Evolutionary conservation across 2,797 vertebrate species (phyloP).

Genomic region (Phrynocephalus vlangalii): DNA sequence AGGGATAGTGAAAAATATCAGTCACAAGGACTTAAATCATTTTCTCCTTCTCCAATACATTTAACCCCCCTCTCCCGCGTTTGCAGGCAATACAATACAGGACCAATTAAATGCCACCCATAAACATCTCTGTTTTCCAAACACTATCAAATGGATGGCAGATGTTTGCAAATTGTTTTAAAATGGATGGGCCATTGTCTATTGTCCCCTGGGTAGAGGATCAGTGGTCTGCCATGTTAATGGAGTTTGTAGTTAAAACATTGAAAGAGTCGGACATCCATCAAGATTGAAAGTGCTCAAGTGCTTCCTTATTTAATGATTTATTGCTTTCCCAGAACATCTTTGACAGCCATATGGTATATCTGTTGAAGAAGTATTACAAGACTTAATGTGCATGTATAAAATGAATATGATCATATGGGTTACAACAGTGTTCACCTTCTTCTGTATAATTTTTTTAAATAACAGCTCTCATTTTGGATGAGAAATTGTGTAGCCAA

Average conservation of each 20-base stretch:
- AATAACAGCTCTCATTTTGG: constrained; percentile 11
- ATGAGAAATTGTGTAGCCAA: constrained; percentile 16
- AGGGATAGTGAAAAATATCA: neutral
- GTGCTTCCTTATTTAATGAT: constrained; percentile 45
- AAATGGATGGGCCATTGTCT: constrained; percentile 38
- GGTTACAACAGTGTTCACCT: constrained; percentile 13
- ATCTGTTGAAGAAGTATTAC: constrained; percentile 39
- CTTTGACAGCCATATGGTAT: constrained; percentile 45
- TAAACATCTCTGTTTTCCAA: constrained; percentile 45
- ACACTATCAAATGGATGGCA: constrained; percentile 47
- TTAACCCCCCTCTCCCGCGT: neutral
- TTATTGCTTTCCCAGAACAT: constrained; percentile 29
- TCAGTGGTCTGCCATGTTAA: constrained; percentile 4
- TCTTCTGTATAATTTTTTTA: constrained; percentile 21
- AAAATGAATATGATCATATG: constrained; percentile 7
- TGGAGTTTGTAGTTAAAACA: constrained; percentile 46
- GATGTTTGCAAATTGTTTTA: constrained; percentile 49
- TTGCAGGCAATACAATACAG: constrained; percentile 32
- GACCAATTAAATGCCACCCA: constrained; percentile 34
- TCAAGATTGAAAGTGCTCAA: constrained; percentile 43
- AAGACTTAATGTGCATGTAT: constrained; percentile 31
- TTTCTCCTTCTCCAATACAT: constrained; percentile 5
- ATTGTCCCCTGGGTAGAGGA: constrained; percentile 8
- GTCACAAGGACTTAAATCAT: constrained; percentile 33
- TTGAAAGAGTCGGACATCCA: constrained; percentile 15